These are phyloP conservation scores for Macaria liturata DNA, from an alignment of 2,888 invertebrate genomes.

Conservation along the genomic window DNA sequence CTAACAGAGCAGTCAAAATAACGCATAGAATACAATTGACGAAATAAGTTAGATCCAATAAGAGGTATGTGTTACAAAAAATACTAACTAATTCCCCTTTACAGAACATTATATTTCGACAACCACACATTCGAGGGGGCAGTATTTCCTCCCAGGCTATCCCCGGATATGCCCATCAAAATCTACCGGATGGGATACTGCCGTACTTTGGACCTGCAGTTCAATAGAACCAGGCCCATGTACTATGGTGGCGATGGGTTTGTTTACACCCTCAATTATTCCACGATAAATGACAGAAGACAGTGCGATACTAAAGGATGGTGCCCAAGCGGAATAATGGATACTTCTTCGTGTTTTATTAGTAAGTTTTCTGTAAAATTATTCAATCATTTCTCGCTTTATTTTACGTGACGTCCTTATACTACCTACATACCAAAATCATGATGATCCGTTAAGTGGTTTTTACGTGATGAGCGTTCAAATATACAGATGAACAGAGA, in stretches of 20 bases:
- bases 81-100: too few species aligned
- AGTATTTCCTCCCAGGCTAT: neutral
- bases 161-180: neutral
- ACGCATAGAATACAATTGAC: too few species aligned
- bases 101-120: neutral
- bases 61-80: too few species aligned
- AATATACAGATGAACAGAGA: too few species aligned
- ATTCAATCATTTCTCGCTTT: too few species aligned
- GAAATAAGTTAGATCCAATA: too few species aligned
- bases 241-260: neutral
- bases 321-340: slow-evolving; percentile 1
- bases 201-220: neutral
- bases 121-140: slow-evolving; percentile 3
- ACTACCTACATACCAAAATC: too few species aligned
- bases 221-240: neutral
- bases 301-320: neutral
- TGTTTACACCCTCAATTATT: neutral
- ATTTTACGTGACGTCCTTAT: too few species aligned
- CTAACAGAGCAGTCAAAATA: too few species aligned
- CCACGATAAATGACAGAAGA: neutral
- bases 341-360: neutral
- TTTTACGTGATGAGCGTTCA: too few species aligned
- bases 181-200: neutral
- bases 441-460: too few species aligned
- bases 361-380: neutral